Evolutionary conservation across 2,113 vertebrate genomes (phyloP).

Genomic region (Smithornis capensis): DNA sequence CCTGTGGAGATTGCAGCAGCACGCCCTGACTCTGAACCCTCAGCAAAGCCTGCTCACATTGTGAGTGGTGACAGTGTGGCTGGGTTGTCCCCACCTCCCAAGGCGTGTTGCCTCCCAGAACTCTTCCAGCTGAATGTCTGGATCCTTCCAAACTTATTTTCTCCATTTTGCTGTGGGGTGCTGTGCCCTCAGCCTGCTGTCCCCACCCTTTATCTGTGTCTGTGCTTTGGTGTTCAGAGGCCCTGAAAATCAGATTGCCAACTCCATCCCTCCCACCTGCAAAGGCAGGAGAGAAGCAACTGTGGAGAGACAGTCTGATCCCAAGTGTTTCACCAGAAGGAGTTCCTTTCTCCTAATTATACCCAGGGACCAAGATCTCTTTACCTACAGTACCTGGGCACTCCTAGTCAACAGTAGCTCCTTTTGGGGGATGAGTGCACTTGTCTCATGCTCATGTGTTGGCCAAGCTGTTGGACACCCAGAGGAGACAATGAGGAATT

Average conservation of each 20-base stretch:
- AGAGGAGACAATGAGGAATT: background rate
- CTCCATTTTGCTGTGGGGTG: background rate
- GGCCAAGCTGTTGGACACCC: background rate
- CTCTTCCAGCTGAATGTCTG: background rate
- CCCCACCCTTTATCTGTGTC: background rate
- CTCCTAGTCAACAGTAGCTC: background rate
- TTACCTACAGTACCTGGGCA: background rate
- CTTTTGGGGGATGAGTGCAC: background rate
- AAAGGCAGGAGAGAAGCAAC: background rate
- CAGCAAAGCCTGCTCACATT: fast-evolving
- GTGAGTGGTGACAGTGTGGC: background rate
- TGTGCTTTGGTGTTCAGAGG: background rate
- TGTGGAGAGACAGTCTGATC: background rate
- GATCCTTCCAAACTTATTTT: background rate
- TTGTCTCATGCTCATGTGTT: background rate
- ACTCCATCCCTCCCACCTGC: background rate
- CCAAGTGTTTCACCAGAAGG: background rate
- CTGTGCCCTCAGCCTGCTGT: background rate
- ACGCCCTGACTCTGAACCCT: background rate
- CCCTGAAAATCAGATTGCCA: background rate
- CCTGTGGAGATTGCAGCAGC: background rate
- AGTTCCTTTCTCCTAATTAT: background rate
- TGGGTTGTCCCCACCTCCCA: background rate
- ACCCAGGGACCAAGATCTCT: background rate
- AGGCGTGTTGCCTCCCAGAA: background rate